Conservation (phyloP, 2,113 vertebrate genomes). For the Sus scrofa region DNA sequence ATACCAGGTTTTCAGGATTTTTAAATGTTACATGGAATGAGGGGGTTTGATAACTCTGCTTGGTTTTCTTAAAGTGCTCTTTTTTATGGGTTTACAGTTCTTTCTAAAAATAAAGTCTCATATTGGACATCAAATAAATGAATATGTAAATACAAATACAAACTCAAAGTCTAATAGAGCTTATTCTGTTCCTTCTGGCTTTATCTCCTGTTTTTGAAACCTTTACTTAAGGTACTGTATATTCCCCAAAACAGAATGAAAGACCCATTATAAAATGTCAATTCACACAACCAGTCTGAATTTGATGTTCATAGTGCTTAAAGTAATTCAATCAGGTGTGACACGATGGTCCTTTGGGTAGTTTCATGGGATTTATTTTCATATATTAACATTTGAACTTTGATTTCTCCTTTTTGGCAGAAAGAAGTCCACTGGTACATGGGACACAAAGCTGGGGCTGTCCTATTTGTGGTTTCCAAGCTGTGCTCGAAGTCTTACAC, state of each 20-base stretch:
- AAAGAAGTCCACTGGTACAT: accelerated
- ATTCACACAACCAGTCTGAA: not conserved
- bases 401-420: not conserved
- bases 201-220: not conserved
- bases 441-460: accelerated
- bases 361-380: not conserved
- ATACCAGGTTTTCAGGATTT: not conserved
- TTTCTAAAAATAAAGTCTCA: not conserved
- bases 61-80: not conserved
- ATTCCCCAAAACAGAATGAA: not conserved
- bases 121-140: not conserved
- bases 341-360: not conserved
- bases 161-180: not conserved
- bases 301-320: not conserved
- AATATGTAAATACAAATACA: not conserved
- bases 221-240: accelerated
- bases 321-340: not conserved
- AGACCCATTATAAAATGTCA: not conserved
- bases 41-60: not conserved
- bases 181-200: not conserved
- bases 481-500: not conserved
- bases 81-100: not conserved
- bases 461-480: no score
- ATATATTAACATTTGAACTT: not conserved
- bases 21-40: not conserved